These are phyloP conservation scores for Tretioscincus oriximinensis DNA, from an alignment of 2,113 vertebrate species.

Conservation along the genomic window DNA sequence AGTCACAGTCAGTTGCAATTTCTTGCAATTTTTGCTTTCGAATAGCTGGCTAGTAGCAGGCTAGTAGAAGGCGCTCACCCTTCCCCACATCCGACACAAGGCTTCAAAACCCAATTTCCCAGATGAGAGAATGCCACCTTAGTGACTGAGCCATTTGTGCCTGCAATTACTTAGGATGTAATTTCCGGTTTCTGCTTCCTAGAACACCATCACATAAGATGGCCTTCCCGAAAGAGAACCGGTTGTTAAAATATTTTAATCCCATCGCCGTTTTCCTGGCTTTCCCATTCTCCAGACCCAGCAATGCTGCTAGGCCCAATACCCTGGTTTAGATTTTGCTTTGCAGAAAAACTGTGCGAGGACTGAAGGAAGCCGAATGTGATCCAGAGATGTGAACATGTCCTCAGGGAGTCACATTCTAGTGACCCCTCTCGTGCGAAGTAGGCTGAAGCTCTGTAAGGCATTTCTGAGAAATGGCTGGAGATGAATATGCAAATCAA, in stretches of 20 bases:
- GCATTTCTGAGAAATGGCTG: constrained; percentile 9
- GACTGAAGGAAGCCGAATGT: neutral
- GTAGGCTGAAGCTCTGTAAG: neutral
- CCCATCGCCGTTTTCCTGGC: neutral
- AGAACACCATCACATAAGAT: too few relatives aligned
- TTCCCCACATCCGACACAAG: too few relatives aligned
- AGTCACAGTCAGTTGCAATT: too few relatives aligned
- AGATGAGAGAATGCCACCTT: too few relatives aligned
- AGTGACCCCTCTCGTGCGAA: constrained; percentile 6
- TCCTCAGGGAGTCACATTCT: neutral
- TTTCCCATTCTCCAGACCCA: neutral
- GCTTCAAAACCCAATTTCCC: too few relatives aligned
- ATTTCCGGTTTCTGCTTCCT: too few relatives aligned
- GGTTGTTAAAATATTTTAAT: neutral
- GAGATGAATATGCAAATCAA: neutral
- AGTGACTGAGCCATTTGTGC: too few relatives aligned
- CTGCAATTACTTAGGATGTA: too few relatives aligned
- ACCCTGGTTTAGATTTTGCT: neutral
- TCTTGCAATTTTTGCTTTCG: too few relatives aligned
- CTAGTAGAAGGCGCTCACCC: too few relatives aligned
- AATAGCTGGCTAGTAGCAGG: too few relatives aligned
- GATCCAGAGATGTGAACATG: neutral
- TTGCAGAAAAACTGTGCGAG: neutral
- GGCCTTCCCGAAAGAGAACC: too few relatives aligned
- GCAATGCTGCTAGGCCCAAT: neutral